Base-by-base conservation (phyloP, 2,113 vertebrate species). In the Chaetodon trifascialis region DNA sequence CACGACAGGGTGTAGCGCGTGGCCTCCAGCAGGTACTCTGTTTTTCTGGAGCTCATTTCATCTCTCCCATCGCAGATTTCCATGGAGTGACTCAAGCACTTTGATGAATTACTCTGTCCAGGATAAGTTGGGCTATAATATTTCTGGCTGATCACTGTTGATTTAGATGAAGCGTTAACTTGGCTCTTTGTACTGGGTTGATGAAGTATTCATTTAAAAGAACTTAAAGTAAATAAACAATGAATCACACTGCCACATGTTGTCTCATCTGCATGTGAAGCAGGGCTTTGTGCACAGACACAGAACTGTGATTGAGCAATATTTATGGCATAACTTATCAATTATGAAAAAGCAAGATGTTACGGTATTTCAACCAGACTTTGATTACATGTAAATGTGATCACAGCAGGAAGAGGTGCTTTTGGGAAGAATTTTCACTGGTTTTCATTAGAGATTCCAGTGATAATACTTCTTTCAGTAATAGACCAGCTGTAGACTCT, bases 41-140 rank as follows among this genome's bases (percentile, higher is more conserved):
- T 81, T 85, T 71, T 46, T 62, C 83, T 72, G 19, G 38, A 84
- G 79, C 65, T 86, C 76, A 56, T 81, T 79, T 46, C 65, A 77
- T 83, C 73, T 87, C 76, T 62, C 56, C 55, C 62, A 23, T 23
- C 9, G 3, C 66, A 42, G 75, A 71, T 79, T 76, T 86, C 67
- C 38, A 16, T 8, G 44, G 54, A 80, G 60, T 15, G 59, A 76
- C 63, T 42, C 64, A 49, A 60, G 74, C 80, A 17, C 49, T 88
- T 81, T 88, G 86, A 92, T 86, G 72, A 76, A 89, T 85, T 59
- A 55, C 82, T 80, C 56, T 63, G 73, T 80, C 72, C 51, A 44
- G 55, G 58, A 73, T 60, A 82, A 80, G 73, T 54, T 21, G 77
- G 69, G 76, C 64, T 49, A 25, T 75, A 68, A 72, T 81, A 79